Conservation (phyloP, 1,140 invertebrate genomes). For the Drosophila bocki region DNA sequence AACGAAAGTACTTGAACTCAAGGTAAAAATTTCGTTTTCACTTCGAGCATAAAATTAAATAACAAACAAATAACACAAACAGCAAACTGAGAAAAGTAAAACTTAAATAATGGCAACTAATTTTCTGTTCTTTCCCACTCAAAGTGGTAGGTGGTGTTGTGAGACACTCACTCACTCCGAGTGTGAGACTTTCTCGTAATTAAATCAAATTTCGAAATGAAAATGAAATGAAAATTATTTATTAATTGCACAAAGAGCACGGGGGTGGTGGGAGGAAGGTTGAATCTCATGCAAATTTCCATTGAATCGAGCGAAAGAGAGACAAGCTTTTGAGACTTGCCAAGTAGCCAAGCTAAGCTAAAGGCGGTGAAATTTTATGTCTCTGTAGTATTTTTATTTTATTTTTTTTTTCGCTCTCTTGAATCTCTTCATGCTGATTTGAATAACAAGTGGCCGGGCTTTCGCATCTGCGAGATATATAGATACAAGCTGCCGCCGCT, state of each 20-base stretch:
- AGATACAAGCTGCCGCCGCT: slow-evolving; percentile 40
- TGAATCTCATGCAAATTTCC: slow-evolving; percentile 53
- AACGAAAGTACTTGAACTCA: slow-evolving; percentile 46
- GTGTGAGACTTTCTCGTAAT: slow-evolving; percentile 69
- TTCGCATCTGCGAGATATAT: slow-evolving; percentile 61
- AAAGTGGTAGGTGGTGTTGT: slow-evolving; percentile 16
- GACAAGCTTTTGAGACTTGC: slow-evolving; percentile 15
- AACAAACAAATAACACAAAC: slow-evolving; percentile 65
- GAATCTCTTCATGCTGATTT: slow-evolving; percentile 53
- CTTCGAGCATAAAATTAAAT: slow-evolving; percentile 80
- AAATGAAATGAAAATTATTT: slow-evolving; percentile 79
- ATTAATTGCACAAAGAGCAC: slow-evolving; percentile 56
- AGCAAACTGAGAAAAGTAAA: slow-evolving; percentile 38
- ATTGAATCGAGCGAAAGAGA: slow-evolving; percentile 33
- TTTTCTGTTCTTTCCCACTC: slow-evolving; percentile 73
- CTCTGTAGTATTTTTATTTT: slow-evolving; percentile 4
- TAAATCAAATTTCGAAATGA: slow-evolving; percentile 79
- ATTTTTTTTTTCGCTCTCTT: slow-evolving; percentile 10
- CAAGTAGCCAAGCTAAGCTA: slow-evolving; percentile 19
- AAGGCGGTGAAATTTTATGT: slow-evolving; percentile 47
- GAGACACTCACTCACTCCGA: neutral
- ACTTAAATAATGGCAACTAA: slow-evolving; percentile 73
- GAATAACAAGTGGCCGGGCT: slow-evolving; percentile 59
- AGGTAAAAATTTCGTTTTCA: slow-evolving; percentile 72
- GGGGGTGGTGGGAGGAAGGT: neutral